phyloP scores from a whole-genome alignment of 2,113 vertebrate genomes.

The Chaenocephalus aceratus region DNA sequence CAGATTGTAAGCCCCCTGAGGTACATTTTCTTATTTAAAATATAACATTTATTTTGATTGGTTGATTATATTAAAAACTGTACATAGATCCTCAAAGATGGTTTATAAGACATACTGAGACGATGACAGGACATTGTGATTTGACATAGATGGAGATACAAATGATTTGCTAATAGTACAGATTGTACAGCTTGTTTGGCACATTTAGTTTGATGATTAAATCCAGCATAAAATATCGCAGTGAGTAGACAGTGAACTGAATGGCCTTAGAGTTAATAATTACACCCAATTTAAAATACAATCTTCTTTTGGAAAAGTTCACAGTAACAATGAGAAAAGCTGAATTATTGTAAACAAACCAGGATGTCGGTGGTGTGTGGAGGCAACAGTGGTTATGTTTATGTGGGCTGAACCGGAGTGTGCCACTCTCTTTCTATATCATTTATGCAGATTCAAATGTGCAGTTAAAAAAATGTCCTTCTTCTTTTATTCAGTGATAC shows the following conservation, averaged over 20 bases:
- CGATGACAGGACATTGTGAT: neutral
- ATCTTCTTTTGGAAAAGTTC: constrained; percentile 9
- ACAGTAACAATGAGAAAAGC: constrained; percentile 7
- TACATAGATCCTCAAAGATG: neutral
- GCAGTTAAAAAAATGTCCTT: constrained; percentile 14
- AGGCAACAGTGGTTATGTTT: constrained; percentile 40
- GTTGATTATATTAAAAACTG: neutral
- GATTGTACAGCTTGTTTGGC: neutral
- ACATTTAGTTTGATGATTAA: constrained; percentile 1
- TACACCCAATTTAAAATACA: constrained; percentile 30
- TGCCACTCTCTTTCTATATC: constrained; percentile 20
- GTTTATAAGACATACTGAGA: neutral
- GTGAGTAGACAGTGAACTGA: constrained; percentile 22
- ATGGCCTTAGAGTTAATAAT: constrained; percentile 54
- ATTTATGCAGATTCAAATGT: constrained; percentile 13
- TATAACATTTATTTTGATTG: neutral
- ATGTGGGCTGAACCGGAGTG: constrained; percentile 29
- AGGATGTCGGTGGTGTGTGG: constrained; percentile 14
- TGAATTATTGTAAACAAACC: constrained; percentile 12
- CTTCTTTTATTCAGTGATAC: constrained; percentile 23
- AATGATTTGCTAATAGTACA: constrained; percentile 1
- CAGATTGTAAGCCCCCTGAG: too few species aligned
- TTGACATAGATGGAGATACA: neutral
- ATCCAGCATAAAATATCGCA: neutral
- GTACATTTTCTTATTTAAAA: too few species aligned